Conservation (phyloP, 2,113 vertebrate genomes). For the Lepidothrix coronata region DNA sequence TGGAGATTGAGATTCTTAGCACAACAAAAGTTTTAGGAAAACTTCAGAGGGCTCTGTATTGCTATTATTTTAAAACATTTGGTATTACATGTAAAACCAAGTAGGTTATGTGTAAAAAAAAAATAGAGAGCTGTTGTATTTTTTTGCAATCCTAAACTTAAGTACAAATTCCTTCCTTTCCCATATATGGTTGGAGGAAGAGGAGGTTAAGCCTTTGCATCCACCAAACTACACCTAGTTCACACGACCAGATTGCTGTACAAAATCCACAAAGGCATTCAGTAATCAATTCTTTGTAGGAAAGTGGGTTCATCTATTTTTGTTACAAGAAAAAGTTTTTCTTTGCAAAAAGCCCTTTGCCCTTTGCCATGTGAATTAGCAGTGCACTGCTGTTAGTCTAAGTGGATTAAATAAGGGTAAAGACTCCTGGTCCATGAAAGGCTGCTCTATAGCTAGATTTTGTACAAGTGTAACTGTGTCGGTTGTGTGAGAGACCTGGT, state of each 20-base stretch:
- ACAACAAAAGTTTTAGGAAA: background rate
- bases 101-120: background rate
- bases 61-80: background rate
- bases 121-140: background rate
- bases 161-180: background rate
- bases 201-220: background rate
- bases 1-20: background rate
- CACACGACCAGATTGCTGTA: background rate
- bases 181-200: background rate
- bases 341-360: slow-evolving; percentile 32
- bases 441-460: slow-evolving; percentile 17
- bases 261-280: slow-evolving; percentile 28
- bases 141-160: background rate
- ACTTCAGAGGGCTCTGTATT: background rate
- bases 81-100: background rate
- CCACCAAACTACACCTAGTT: background rate
- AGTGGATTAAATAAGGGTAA: slow-evolving; percentile 55
- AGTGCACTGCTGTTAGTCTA: slow-evolving; percentile 33
- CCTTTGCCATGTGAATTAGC: slow-evolving; percentile 39
- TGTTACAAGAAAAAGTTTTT: background rate
- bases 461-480: background rate
- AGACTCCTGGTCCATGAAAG: slow-evolving; percentile 27
- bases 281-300: slow-evolving; percentile 14
- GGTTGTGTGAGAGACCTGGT: background rate
- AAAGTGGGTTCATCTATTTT: slow-evolving; percentile 14